Evolutionary conservation across 2,888 invertebrate genomes (phyloP).

Genomic region (Plagiodera versicolora): DNA sequence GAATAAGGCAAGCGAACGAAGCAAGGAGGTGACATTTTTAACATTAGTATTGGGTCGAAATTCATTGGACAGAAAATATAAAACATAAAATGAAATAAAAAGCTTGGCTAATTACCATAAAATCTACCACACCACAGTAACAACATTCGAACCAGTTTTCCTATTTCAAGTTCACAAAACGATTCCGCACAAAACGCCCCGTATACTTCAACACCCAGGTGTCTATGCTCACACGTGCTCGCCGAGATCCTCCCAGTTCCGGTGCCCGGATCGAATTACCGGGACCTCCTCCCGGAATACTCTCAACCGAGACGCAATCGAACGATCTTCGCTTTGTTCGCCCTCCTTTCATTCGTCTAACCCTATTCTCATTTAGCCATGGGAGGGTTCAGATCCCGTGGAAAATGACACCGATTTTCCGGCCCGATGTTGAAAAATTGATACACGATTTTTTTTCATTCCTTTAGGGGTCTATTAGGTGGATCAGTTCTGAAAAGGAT

Average conservation of each 20-base stretch:
- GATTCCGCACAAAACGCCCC: conserved; percentile 2
- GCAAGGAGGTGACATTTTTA: no score
- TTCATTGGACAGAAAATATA: no score
- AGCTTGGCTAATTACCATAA: no score
- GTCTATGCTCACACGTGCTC: conserved; percentile 55
- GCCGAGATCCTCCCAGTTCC: conserved; percentile 54
- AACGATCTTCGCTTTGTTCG: conserved; percentile 29
- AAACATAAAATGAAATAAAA: no score
- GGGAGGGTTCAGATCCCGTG: conserved; percentile 22
- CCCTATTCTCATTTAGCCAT: conserved; percentile 35
- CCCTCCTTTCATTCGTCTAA: conserved; percentile 29
- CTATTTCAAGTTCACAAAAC: no score
- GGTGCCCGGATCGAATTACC: conserved; percentile 53
- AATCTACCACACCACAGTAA: no score
- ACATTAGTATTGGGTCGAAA: no score
- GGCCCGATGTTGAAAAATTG: conserved; percentile 31
- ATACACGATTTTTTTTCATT: conserved; percentile 27
- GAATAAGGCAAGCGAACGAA: no score
- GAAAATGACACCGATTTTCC: conserved; percentile 40
- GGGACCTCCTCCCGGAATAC: conserved; percentile 50
- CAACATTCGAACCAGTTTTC: no score
- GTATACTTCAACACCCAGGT: conserved; percentile 44
- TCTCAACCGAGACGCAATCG: conserved; percentile 33
- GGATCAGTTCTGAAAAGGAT: conserved; percentile 9
- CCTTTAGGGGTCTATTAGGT: conserved; percentile 13